Base-by-base conservation (phyloP, 2,888 invertebrate genomes). In the Colostygia pectinataria region DNA sequence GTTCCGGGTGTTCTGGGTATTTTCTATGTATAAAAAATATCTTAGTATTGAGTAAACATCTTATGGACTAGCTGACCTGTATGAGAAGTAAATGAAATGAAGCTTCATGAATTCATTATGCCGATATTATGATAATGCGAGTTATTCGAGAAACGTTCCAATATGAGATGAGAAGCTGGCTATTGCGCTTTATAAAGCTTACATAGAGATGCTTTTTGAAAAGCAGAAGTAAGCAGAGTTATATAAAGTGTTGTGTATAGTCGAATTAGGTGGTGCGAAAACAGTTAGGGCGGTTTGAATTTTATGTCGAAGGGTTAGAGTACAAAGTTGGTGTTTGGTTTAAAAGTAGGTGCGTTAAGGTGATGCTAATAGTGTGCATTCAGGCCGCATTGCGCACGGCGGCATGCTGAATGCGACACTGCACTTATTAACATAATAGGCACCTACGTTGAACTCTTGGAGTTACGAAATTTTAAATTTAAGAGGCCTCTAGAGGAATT, bases 311-410 rank as follows among this genome's bases (percentile, higher is more conserved):
- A 7, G 28, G 31, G 29, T 29, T 58, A 57, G 7, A 49, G 46
- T 42, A 33, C 23, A 31, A 40, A 36, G 34, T 53, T 41, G 28
- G 29, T 39, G 31, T 34, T 43, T 37, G 5, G 20, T 44, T 53
- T 53, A 9, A 34, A 37, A 37, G 53, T 51, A 55, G 58, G 53
- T 38, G 57, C 53, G 50, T 57, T 55, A 59, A 53, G 52, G 56
- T 57, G 57, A 63, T 69, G 66, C 67, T 67, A 71, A 68, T 69
- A 62, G 60, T 62, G 65, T 64, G 66, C 68, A 73, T 71, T 66
- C 57, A 60, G 58, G 61, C 59, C 62, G 66, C 69, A 66, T 63
- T 66, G 67, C 64, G 63, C 63, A 55, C 52, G 59, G 58, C 50
- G 58, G 59, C 59, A 56, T 55, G 54, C 50, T 55, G 47, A 58